Percentiles rank a stretch among this genome's conserved stretches.
These are phyloP conservation scores for Elaeidobius kamerunicus DNA, from an alignment of 2,888 invertebrate genomes.

Conservation along the genomic window DNA sequence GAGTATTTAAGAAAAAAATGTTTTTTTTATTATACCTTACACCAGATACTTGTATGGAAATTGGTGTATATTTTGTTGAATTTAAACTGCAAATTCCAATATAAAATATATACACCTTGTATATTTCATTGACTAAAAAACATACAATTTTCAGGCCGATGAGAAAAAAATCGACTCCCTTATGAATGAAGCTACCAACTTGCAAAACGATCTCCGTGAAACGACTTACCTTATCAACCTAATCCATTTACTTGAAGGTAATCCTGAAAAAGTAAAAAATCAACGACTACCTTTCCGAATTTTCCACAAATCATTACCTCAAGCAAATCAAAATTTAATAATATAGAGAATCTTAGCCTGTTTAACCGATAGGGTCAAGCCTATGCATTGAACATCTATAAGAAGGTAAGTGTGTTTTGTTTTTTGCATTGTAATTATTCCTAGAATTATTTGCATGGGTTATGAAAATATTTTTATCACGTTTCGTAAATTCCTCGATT, in stretches of 20 bases:
- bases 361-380: too few species aligned
- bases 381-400: too few species aligned
- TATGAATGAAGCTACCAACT: slow-evolving; percentile 51
- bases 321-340: slow-evolving; percentile 16
- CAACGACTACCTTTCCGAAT: slow-evolving; percentile 41
- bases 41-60: too few species aligned
- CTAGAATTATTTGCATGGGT: too few species aligned
- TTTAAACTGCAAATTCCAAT: too few species aligned
- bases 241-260: slow-evolving; percentile 54
- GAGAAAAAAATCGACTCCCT: slow-evolving; percentile 40
- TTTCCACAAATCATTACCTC: slow-evolving; percentile 29
- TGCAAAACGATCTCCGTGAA: slow-evolving; percentile 52
- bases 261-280: slow-evolving; percentile 47
- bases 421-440: too few species aligned
- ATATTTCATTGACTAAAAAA: neutral
- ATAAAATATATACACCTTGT: too few species aligned
- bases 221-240: slow-evolving; percentile 57
- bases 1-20: neutral
- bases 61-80: too few species aligned
- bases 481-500: too few species aligned
- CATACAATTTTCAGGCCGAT: slow-evolving; percentile 41
- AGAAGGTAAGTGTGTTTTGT: too few species aligned
- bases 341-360: slow-evolving; percentile 20
- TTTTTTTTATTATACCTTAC: too few species aligned
- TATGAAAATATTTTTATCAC: too few species aligned